Conservation (phyloP, 2,888 invertebrate species). For the Orthosia incerta region DNA sequence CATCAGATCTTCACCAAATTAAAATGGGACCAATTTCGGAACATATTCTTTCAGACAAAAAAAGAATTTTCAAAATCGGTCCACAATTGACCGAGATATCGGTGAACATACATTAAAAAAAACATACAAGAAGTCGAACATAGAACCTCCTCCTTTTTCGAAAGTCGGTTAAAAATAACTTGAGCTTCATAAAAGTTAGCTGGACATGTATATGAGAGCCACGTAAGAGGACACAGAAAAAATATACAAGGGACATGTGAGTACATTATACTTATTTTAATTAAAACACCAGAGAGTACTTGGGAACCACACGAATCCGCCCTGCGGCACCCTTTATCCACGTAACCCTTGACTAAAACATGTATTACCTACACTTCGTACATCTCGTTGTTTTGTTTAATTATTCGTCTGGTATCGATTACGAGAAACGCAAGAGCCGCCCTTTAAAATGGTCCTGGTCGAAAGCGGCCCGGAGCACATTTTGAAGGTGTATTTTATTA, state of each 20-base stretch:
- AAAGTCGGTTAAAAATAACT: no score
- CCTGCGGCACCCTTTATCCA: conserved; percentile 51
- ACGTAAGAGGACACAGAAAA: neutral
- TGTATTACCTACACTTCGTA: conserved; percentile 57
- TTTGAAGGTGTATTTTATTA: conserved; percentile 75
- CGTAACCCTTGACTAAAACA: conserved; percentile 61
- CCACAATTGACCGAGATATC: no score
- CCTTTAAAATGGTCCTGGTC: conserved; percentile 71
- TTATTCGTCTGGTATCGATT: conserved; percentile 79
- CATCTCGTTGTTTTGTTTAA: conserved; percentile 68
- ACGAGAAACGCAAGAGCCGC: conserved; percentile 60
- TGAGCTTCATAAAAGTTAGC: neutral
- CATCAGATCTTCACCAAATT: no score
- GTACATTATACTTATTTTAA: conserved; percentile 33
- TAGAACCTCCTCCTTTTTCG: no score
- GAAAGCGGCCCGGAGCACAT: conserved; percentile 71
- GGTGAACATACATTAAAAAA: no score
- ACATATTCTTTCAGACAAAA: no score
- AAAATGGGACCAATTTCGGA: no score
- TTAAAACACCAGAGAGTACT: conserved; percentile 40
- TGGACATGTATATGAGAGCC: neutral
- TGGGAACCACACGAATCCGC: conserved; percentile 27
- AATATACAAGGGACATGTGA: neutral
- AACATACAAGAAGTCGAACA: no score
- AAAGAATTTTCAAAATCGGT: no score